Base-by-base conservation (phyloP, 2,888 invertebrate species). In the Barypeithes pellucidus region DNA sequence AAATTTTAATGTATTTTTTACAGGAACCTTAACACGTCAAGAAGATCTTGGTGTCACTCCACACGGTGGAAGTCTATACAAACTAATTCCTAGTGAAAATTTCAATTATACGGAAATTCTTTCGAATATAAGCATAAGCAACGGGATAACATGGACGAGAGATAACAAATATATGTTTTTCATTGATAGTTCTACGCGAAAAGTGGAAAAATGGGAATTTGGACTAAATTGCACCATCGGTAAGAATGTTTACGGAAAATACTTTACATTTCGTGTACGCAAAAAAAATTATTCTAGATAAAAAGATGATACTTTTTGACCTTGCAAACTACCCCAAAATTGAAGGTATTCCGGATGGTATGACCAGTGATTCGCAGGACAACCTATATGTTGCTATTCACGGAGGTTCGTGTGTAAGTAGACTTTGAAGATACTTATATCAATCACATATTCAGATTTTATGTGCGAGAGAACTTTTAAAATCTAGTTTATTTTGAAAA, bases 281-380 rank as follows among this genome's bases (percentile, higher is more conserved):
- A 2, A 39, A 39, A 39, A 39, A n/a, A 39, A 57, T 57, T 45
- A 29, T 78, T 80, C 16, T 33, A 81, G 82, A 69, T 45, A 77
- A 77, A 18, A 71, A 89, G 80, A 87, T 88, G 76, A 86, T 88
- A 0, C 79, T 90, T 3, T 92, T 92, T 78, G 89, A 91, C 80
- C 87, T 91, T 59, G 84, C 85, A 79, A 84, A 88, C 3, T 87
- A 90, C 80, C 70, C 76, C 7, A 88, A 90, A 75, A 84, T 91
- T 8, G 83, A 87, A 5, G 91, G 92, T 2, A 75, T 86, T n/a
- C 91, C 92, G 0, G 92, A 92, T 83, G 92, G 92, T 9, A 93
- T 94, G 93, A 92, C 94, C 0, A 92, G 93, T 67, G 94, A 95
- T 80, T 86, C 85, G 0, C 88, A 91, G 61, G 93, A 90, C 14